Evolutionary conservation across 2,113 vertebrate species (phyloP).

Genomic region (Cottus gobio): DNA sequence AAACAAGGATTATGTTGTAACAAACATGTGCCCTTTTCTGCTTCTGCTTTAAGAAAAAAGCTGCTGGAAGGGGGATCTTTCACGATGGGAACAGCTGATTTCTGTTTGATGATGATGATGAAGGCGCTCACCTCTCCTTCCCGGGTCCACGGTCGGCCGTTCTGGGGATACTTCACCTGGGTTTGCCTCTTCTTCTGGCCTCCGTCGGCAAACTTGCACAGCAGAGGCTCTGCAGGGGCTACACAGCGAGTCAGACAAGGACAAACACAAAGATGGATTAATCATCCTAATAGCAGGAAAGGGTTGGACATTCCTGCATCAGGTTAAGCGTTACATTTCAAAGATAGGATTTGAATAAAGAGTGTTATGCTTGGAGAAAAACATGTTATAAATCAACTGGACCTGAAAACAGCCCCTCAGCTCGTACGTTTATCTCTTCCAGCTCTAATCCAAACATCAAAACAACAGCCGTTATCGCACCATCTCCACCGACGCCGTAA

Average conservation of each 20-base stretch:
- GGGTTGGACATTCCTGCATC: conserved; percentile 31
- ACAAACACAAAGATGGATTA: conserved; percentile 53
- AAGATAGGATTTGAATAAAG: conserved; percentile 36
- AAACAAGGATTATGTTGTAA: conserved; percentile 12
- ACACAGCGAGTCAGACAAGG: conserved; percentile 29
- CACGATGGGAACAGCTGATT: neutral
- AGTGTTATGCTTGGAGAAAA: conserved; percentile 29
- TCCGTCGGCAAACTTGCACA: conserved; percentile 99
- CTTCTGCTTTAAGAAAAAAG: conserved; percentile 1
- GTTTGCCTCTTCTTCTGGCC: conserved; percentile 98
- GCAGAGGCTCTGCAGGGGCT: conserved; percentile 96
- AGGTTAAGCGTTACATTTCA: conserved; percentile 30
- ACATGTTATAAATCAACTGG: conserved; percentile 37
- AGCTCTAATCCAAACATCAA: conserved; percentile 49
- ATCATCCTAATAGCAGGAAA: conserved; percentile 33
- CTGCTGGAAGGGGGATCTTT: conserved; percentile 5
- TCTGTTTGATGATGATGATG: too few relatives aligned
- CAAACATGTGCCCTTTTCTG: neutral
- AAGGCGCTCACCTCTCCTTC: conserved; percentile 93
- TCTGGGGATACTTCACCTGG: conserved; percentile 98
- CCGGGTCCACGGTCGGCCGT: conserved; percentile 95
- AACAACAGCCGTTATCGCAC: conserved; percentile 62
- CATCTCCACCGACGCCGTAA: conserved; percentile 54
- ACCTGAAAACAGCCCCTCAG: conserved; percentile 38
- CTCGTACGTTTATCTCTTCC: conserved; percentile 33